Evolutionary conservation across 2,113 vertebrate genomes (phyloP).

Genomic region (Charina bottae): DNA sequence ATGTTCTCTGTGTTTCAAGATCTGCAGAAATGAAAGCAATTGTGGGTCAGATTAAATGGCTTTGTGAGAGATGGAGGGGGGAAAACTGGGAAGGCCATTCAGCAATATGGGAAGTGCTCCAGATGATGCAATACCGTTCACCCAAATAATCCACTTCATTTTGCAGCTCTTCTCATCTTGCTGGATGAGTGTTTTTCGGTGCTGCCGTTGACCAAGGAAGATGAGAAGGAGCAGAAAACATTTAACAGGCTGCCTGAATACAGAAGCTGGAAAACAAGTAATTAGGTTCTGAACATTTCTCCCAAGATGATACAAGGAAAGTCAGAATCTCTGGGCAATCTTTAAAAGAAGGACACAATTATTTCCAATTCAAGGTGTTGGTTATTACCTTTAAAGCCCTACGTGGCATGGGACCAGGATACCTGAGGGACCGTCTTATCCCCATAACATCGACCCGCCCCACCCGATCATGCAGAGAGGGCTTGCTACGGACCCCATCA

Average conservation of each 20-base stretch:
- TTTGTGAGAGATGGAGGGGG: neutral
- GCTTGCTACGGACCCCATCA: too few relatives aligned
- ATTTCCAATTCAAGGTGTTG: too few relatives aligned
- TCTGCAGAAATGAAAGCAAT: neutral
- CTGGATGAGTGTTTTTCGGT: too few relatives aligned
- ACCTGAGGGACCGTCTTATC: too few relatives aligned
- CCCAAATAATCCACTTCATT: neutral
- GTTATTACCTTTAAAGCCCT: too few relatives aligned
- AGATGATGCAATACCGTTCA: neutral
- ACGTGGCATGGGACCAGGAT: too few relatives aligned
- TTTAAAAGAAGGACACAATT: neutral
- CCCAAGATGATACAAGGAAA: slow-evolving; percentile 4
- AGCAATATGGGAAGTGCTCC: neutral
- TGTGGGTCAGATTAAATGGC: neutral
- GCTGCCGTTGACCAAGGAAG: too few relatives aligned
- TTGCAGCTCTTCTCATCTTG: too few relatives aligned
- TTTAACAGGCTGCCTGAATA: too few relatives aligned
- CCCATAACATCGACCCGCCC: too few relatives aligned
- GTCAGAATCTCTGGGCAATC: neutral
- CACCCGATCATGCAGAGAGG: too few relatives aligned
- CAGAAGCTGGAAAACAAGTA: neutral
- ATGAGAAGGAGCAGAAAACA: too few relatives aligned
- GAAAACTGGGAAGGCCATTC: neutral
- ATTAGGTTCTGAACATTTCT: neutral
- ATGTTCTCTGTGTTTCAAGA: neutral